Evolutionary conservation across 2,797 vertebrate species (phyloP).

Genomic region (Onychomys torridus): DNA sequence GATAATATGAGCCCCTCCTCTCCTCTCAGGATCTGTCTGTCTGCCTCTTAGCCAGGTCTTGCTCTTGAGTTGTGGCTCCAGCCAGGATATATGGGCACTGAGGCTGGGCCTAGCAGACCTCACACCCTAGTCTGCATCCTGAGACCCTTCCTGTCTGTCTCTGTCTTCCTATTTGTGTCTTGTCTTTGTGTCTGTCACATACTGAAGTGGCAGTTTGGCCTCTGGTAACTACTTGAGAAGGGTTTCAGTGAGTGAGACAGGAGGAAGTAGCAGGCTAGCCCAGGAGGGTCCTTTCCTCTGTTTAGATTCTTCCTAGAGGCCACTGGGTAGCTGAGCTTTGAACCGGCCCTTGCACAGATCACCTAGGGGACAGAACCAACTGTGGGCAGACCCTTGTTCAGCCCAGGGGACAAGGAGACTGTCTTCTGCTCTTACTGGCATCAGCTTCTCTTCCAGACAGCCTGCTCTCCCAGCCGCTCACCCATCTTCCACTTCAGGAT

Average conservation of each 20-base stretch:
- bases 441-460: background rate
- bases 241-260: background rate
- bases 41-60: background rate
- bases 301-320: slow-evolving; percentile 30
- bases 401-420: background rate
- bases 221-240: background rate
- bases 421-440: background rate
- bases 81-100: background rate
- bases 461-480: background rate
- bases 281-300: background rate
- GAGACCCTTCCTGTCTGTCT: slow-evolving; percentile 71
- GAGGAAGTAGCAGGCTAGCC: background rate
- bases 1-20: background rate
- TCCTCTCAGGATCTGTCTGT: background rate
- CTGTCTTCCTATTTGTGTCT: slow-evolving; percentile 81
- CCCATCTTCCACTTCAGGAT: background rate
- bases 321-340: background rate
- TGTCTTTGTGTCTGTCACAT: slow-evolving; percentile 79
- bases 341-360: background rate
- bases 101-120: background rate
- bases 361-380: background rate
- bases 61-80: background rate
- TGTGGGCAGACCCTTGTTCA: background rate
- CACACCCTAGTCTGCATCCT: background rate
- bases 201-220: slow-evolving; percentile 28